Conservation (phyloP, 2,797 vertebrate species). For the Sebastes matsubarae region DNA sequence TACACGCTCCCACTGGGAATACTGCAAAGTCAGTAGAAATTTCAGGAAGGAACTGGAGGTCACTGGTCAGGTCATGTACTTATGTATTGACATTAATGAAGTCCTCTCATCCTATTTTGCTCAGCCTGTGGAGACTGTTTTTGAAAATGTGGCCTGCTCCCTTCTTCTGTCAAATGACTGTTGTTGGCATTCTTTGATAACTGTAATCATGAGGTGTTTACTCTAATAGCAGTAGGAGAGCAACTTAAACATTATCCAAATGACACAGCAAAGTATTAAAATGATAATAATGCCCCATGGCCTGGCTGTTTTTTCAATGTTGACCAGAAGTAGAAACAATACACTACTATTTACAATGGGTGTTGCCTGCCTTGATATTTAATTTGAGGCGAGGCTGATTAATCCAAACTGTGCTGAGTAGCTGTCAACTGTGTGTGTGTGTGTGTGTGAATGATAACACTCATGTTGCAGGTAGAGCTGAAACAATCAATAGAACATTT, state of each 20-base stretch:
- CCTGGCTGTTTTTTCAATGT: background rate
- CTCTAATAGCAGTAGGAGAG: conserved; percentile 2
- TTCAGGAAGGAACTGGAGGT: conserved; percentile 43
- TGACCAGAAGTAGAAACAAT: background rate
- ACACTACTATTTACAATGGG: background rate
- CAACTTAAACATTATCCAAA: background rate
- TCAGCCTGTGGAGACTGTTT: background rate
- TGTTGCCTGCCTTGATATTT: background rate
- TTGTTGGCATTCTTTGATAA: conserved; percentile 12
- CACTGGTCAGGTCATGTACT: background rate
- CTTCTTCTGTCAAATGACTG: background rate
- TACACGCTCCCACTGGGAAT: background rate
- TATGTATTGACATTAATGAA: conserved; percentile 16
- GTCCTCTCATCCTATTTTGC: background rate
- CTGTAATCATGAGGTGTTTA: conserved; percentile 7
- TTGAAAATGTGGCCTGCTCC: background rate
- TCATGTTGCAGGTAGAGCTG: background rate
- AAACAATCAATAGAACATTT: background rate
- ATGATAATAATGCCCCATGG: background rate
- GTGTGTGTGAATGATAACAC: background rate
- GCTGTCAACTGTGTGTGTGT: background rate
- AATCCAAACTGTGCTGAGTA: background rate
- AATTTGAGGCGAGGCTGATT: background rate
- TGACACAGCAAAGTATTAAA: background rate
- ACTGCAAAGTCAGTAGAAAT: conserved; percentile 18